These are phyloP conservation scores for Arctopsyche grandis DNA, from an alignment of 1,140 invertebrate species.

Conservation along the genomic window DNA sequence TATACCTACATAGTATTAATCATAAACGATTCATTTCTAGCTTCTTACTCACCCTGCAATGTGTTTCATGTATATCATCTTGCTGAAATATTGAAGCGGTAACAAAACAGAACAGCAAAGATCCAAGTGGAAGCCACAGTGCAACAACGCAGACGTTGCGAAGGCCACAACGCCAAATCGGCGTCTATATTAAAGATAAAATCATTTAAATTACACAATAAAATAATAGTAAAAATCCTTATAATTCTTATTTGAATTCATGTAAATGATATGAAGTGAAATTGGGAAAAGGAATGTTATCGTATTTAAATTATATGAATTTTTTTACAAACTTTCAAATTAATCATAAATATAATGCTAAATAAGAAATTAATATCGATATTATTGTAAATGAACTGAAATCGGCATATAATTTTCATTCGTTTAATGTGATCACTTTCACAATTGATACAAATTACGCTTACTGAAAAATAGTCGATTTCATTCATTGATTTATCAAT, in stretches of 20 bases:
- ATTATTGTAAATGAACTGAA: too few species aligned
- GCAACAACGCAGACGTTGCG: conserved; percentile 81
- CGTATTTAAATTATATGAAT: neutral
- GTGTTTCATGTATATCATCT: conserved; percentile 92
- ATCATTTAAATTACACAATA: too few species aligned
- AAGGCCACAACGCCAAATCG: conserved; percentile 66
- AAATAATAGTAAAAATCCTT: too few species aligned
- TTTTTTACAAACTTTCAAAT: neutral
- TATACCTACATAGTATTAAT: too few species aligned
- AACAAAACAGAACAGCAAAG: conserved; percentile 85
- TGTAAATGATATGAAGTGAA: conserved; percentile 3
- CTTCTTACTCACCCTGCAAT: conserved; percentile 79
- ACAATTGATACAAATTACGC: neutral
- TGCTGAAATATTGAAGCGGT: conserved; percentile 89
- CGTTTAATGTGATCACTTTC: too few species aligned
- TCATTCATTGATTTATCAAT: neutral
- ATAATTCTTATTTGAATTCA: too few species aligned
- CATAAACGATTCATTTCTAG: too few species aligned
- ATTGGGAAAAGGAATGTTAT: neutral
- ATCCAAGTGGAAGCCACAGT: conserved; percentile 81
- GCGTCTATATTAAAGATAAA: conserved; percentile 57
- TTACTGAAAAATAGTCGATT: too few species aligned
- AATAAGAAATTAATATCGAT: neutral
- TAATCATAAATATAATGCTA: neutral
- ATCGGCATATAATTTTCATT: too few species aligned